Evolutionary conservation across 2,888 invertebrate species (phyloP).

Genomic region (Aethes cnicana): DNA sequence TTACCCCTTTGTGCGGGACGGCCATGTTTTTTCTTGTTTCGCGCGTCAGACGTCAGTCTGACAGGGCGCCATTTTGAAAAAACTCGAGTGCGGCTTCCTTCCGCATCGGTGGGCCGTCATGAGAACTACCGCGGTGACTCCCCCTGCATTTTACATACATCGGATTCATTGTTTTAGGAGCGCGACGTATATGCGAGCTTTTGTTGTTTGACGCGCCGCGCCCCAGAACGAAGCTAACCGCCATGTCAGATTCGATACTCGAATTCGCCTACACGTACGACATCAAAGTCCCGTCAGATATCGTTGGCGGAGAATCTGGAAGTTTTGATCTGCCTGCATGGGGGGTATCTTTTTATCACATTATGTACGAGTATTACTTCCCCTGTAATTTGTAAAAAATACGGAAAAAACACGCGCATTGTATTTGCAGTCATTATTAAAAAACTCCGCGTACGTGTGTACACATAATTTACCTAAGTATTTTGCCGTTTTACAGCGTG

Average conservation of each 20-base stretch:
- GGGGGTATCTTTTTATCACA: constrained; percentile 6
- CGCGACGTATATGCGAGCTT: constrained; percentile 66
- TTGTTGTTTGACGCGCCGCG: constrained; percentile 65
- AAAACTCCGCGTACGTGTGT: constrained; percentile 44
- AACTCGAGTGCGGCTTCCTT: constrained; percentile 79
- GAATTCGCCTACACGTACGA: constrained; percentile 9
- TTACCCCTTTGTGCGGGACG: constrained; percentile 51
- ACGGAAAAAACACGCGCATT: not conserved
- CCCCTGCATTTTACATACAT: constrained; percentile 78
- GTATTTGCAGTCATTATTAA: constrained; percentile 5
- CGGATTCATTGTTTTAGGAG: constrained; percentile 78
- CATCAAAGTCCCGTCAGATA: constrained; percentile 25
- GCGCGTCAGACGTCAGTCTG: constrained; percentile 70
- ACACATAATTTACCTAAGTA: constrained; percentile 66
- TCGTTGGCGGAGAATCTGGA: constrained; percentile 2
- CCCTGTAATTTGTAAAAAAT: not conserved
- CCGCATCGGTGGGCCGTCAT: constrained; percentile 75
- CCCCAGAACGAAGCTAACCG: constrained; percentile 55
- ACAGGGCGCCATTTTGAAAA: constrained; percentile 80
- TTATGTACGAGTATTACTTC: not conserved
- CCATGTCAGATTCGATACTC: constrained; percentile 40
- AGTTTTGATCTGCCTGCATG: constrained; percentile 13
- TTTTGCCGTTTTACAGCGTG: constrained; percentile 55
- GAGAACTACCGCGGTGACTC: constrained; percentile 78
- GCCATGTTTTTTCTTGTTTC: constrained; percentile 75